These are phyloP conservation scores for Gambelia wislizenii DNA, from an alignment of 2,797 vertebrate species.

Conservation along the genomic window DNA sequence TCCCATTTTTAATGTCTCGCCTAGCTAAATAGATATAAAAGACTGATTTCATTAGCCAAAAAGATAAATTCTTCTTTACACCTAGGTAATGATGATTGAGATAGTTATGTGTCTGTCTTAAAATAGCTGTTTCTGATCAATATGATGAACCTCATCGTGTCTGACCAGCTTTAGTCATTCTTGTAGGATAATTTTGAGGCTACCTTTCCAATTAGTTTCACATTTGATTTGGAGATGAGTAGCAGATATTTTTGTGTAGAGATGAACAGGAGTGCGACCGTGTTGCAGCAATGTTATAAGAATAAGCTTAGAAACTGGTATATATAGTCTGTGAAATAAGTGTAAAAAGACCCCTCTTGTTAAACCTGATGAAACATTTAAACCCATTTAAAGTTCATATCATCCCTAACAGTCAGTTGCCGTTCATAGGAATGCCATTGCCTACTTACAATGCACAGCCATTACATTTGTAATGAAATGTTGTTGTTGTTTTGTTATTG, in stretches of 20 bases:
- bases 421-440: neutral
- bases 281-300: neutral
- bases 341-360: neutral
- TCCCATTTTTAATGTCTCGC: neutral
- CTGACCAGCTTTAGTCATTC: neutral
- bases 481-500: too few species aligned
- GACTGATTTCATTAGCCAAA: neutral
- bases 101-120: neutral
- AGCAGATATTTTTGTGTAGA: too few species aligned
- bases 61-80: neutral
- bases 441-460: neutral
- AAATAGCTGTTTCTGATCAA: neutral
- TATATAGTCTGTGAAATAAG: neutral
- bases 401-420: neutral
- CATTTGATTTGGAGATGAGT: neutral
- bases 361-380: neutral
- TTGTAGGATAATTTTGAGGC: too few species aligned
- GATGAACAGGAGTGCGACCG: neutral
- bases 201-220: neutral
- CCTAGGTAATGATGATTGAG: neutral
- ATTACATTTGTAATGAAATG: neutral
- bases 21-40: neutral
- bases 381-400: neutral
- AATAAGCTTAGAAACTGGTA: neutral
- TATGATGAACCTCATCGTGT: neutral